Base-by-base conservation (phyloP, 2,797 vertebrate genomes). In the Coilia nasus region DNA sequence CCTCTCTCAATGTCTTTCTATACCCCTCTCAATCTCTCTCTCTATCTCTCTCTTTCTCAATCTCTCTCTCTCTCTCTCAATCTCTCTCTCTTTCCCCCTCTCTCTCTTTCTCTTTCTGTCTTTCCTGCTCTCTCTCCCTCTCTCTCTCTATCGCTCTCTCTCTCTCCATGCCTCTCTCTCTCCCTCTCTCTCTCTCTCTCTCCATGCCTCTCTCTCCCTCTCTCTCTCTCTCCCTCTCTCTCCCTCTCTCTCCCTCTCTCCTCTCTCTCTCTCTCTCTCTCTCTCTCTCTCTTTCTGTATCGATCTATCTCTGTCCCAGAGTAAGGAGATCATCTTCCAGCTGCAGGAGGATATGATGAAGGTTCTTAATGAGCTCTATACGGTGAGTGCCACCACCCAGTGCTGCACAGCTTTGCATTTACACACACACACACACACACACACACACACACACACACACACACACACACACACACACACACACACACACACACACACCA, bases 261-360 rank as follows among this genome's bases (percentile, higher is more conserved):
- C 1, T 54, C 50, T 54, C 9, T 54, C 50, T 54, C 17, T 78
- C 83, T 35, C 47, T 23, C 15, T 64, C 62, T 67, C 57, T 14
- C 71, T 50, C 50, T 21, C 67, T 85, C 67, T 50, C 81, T 81
- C 35, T 81, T 41, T 81, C 67, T 82, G 11, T 80, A 12, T 41
- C 64, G 56, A 2, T 21, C 31, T 78, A 31, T 44, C 83, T 82
- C 82, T 50, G 54, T 92, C 94, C 94, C 92, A 99, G 98, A 99
- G 98, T 95, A 99, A 99, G 91, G 98, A 99, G 94, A 98, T 99
- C 92, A 96, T 97, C 57, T 98, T 98, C 90, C 98, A 99, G 90
- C 96, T 99, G 88, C 98, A 99, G 92, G 98, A 99, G 89, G 98
- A 99, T 93, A 96, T 99, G 91, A 99, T 99, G 98, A 99, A 98